Evolutionary conservation across 2,888 invertebrate species (phyloP).

Genomic region (Cyrtodaria siliqua): DNA sequence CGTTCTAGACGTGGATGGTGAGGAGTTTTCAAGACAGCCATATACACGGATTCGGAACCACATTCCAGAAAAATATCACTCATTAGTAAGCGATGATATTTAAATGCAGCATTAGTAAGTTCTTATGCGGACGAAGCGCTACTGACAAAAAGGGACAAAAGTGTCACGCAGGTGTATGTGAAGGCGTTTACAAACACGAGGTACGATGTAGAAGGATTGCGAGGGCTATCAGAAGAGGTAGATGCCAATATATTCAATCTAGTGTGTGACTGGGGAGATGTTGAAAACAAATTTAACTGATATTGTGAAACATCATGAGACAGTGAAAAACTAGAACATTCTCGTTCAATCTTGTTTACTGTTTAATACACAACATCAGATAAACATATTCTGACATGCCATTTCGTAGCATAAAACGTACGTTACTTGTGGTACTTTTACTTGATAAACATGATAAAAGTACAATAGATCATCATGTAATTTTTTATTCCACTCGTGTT

Average conservation of each 20-base stretch:
- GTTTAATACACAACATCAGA: constrained; percentile 22
- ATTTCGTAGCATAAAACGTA: constrained; percentile 7
- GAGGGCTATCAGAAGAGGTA: constrained; percentile 10
- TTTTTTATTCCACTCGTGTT: background rate
- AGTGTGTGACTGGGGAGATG: constrained; percentile 31
- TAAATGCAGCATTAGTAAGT: constrained; percentile 16
- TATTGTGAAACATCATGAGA: constrained; percentile 19
- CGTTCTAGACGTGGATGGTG: constrained; percentile 22
- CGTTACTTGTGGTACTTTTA: constrained; percentile 14
- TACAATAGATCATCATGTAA: background rate
- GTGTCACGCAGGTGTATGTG: constrained; percentile 16
- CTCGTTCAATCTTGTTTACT: constrained; percentile 11
- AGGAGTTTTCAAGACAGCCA: constrained; percentile 17
- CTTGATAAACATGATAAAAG: background rate
- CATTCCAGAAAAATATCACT: constrained; percentile 11
- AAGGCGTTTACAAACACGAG: constrained; percentile 19
- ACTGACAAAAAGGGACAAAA: constrained; percentile 16
- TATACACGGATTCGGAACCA: constrained; percentile 23
- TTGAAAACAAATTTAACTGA: constrained; percentile 13
- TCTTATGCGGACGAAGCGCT: constrained; percentile 14
- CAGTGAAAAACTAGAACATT: constrained; percentile 13
- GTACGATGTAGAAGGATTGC: constrained; percentile 23
- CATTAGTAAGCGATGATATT: constrained; percentile 8
- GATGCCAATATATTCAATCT: constrained; percentile 27
- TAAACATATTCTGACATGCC: constrained; percentile 13